A percentile compares a stretch with the other conserved stretches of the same genome.
These are phyloP conservation scores for Elysia chlorotica DNA, from an alignment of 1,140 invertebrate species.

Conservation along the genomic window DNA sequence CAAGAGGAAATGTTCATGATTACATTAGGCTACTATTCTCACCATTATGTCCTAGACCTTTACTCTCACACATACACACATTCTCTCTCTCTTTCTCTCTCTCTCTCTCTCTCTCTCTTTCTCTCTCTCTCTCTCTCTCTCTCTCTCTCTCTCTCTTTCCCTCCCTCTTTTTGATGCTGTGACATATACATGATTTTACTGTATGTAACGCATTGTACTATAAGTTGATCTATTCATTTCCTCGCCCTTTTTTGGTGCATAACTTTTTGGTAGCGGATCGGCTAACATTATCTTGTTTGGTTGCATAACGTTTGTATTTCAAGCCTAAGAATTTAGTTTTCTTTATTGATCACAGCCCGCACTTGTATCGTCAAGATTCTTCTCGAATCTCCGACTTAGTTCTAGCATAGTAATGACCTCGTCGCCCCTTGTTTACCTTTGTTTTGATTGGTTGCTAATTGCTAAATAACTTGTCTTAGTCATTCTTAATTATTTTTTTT, in stretches of 20 bases:
- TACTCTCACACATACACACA: background rate
- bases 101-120: background rate
- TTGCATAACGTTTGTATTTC: no score
- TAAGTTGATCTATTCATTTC: background rate
- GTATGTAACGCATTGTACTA: background rate
- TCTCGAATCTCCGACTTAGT: no score
- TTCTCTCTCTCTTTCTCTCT: background rate
- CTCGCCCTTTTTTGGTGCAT: no score
- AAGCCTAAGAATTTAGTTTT: background rate
- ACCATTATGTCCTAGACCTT: background rate
- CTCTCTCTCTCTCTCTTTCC: background rate
- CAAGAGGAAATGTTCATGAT: no score
- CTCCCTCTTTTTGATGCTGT: background rate
- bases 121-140: slow-evolving; percentile 1
- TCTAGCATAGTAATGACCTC: no score
- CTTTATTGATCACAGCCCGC: background rate
- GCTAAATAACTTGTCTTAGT: no score
- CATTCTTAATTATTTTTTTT: no score
- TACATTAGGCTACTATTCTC: background rate
- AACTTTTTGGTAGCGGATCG: no score
- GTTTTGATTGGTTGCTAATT: no score
- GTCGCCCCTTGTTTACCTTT: no score
- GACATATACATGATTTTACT: background rate
- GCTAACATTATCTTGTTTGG: no score
- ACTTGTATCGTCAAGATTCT: background rate